Evolutionary conservation across 2,113 vertebrate species (phyloP).

Genomic region (Piprites chloris): DNA sequence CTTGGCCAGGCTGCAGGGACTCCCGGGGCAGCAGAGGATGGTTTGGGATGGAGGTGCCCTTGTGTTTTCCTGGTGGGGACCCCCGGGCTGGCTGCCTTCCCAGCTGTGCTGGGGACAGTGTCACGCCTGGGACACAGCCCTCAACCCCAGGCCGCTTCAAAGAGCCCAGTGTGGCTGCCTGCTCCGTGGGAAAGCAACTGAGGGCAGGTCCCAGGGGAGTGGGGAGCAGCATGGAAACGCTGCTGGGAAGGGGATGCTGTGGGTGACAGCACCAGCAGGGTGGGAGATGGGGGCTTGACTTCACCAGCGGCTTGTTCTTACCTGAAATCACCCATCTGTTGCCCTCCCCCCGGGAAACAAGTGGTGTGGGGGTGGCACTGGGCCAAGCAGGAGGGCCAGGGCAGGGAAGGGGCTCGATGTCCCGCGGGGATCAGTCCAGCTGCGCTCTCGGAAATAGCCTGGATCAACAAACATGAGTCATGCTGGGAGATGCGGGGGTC

Average conservation of each 20-base stretch:
- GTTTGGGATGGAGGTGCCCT: rapidly evolving
- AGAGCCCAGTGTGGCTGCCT: not conserved
- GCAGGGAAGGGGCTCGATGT: not conserved
- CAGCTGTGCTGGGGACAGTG: not conserved
- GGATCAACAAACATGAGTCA: slow-evolving; percentile 61
- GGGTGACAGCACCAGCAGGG: not conserved
- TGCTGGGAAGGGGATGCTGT: not conserved
- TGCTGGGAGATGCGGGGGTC: not conserved
- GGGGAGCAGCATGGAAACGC: not conserved
- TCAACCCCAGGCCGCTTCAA: not conserved
- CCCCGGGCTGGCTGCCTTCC: not conserved
- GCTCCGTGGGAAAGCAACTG: slow-evolving; percentile 34
- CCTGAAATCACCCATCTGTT: not conserved
- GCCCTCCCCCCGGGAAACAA: not conserved
- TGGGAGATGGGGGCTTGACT: not conserved
- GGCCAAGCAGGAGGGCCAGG: not conserved
- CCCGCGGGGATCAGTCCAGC: not conserved
- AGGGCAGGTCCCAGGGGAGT: not conserved
- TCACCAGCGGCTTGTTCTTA: not conserved
- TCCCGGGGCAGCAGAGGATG: not conserved
- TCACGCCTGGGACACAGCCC: not conserved
- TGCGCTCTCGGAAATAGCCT: slow-evolving; percentile 34
- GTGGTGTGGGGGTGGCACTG: not conserved
- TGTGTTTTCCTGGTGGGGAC: not conserved
- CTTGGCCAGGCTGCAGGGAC: not conserved